Base-by-base conservation (phyloP, 2,797 vertebrate genomes). In the Anabas testudineus region DNA sequence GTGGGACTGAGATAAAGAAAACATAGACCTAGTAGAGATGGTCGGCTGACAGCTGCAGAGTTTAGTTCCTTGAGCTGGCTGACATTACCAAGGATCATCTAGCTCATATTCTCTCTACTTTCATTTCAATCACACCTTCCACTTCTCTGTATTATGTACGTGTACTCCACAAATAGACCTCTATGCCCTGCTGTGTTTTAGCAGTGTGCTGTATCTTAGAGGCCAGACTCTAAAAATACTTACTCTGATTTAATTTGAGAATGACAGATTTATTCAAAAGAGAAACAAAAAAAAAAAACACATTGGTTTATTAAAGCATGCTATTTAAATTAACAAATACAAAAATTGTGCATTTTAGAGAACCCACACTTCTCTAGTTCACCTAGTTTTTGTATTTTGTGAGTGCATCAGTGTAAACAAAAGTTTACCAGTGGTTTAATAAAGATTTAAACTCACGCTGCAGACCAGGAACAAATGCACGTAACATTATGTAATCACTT, bases 151-250 rank as follows among this genome's bases (percentile, higher is more conserved):
- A 7, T 32, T 43, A 10, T 10, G 43, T 41, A 42, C 39, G 28
- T 64, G 58, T 28, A 1, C 4, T 62, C 55, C 53, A 64, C 16
- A 80, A 80, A 81, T 67, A 82, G 22, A 39, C 15, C 10, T 10
- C 41, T 0, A 12, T 4, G 45, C 36, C 61, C 37, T 45, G 53
- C 34, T 0, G 60, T 21, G 14, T 57, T 60, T 42, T 0, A 32
- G 19, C 15, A 4, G 3, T 10, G 5, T 21, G n/a, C 43, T 45
- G 34, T 14, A 19, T 52, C n/a, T n/a, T n/a, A n/a, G n/a, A n/a
- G n/a, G n/a, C n/a, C n/a, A n/a, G n/a, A n/a, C n/a, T n/a, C n/a
- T n/a, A n/a, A n/a, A n/a, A n/a, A n/a, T n/a, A n/a, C n/a, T n/a
- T n/a, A n/a, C n/a, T n/a, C n/a, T n/a, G n/a, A n/a, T n/a, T n/a